Base-by-base conservation (phyloP, 2,797 vertebrate genomes). In the Dermochelys coriacea region DNA sequence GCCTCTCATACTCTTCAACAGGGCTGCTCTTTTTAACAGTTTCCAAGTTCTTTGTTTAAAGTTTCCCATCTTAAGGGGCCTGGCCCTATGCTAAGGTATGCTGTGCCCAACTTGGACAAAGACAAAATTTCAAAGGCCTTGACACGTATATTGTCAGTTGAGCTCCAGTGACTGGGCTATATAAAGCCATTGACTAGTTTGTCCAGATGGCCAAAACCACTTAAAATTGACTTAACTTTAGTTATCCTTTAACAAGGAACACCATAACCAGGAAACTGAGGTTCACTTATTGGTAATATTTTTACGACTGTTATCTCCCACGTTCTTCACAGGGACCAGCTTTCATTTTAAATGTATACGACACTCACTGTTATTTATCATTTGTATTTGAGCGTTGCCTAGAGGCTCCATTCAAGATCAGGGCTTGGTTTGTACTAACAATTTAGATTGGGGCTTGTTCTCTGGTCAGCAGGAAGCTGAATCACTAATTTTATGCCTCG, bases 401-500 rank as follows among this genome's bases (percentile, higher is more conserved):
- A 41, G 41, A 41, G 41, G 41, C 41, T 41, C 41, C 41, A 41
- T 41, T 41, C 41, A 41, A 41, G 41, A 41, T 5, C 41, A 41
- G 41, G 41, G 41, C 41, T 41, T 41, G 41, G 41, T 41, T 41
- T 41, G 41, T 41, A 41, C 78, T 52, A 79, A 6, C 21, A 79
- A 45, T 94, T 94, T 61, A 89, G 0, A 25, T 2, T 8, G 18
- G 8, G 19, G 49, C 94, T 91, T 87, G 85, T 37, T 84, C 68
- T 84, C 81, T 93, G 78, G 91, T 87, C 89, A 87, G 78, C 77
- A 71, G 31, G 2, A 89, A 47, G 23, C 68, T 78, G 29, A 85
- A 91, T 6, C 91, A 86, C 55, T 79, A 50, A 94, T 95, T 97
- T 95, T 91, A 74, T 82, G 84, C 88, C 97, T 97, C 83, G 68